Evolutionary conservation across 2,113 vertebrate species (phyloP), one percentile per base, ranked within the genome.

Genomic region (Hippocampus abdominalis): DNA sequence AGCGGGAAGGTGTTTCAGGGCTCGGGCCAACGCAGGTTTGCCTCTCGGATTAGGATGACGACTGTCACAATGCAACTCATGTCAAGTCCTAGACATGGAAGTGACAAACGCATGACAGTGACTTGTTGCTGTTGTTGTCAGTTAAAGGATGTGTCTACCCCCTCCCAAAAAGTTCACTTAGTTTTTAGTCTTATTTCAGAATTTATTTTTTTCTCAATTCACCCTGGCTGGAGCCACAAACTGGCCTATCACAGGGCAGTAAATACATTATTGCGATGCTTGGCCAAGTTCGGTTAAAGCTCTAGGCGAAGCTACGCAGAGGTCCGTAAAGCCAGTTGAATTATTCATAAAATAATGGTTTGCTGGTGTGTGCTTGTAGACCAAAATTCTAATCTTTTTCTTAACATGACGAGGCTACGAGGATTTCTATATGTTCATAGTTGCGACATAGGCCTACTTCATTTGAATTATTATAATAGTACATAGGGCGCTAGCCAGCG

Each of bases 51-150:
- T 16, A 86, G 88, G 85, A 72, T 82, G 88, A 89, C 71, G 81
- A 72, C 80, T 91, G 91, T 91, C 92, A 90, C 67, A 84, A 29
- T 65, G 62, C 70, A 63, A 75, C 72, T 73, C 78, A 70, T 16
- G 49, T 89, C 86, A 86, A 86, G 83, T 48, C 11, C 21, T 59
- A 66, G 75, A 85, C 74, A 66, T 69, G 65, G 60, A 66, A 78
- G 76, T 87, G 88, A 91, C 89, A 88, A 83, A 69, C 79, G 84
- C 70, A 78, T 74, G 81, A 80, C 79, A 79, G 64, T 72, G 74
- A 77, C 23, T 57, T 57, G 54, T 32, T 60, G 27, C 27, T 18
- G 4, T 5, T 8, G 15, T 15, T 60, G 57, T 60, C 57, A 32
- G 27, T 32, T 60, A 20, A 9, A 29, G 12, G 13, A 29, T 8